Evolutionary conservation across 1,140 invertebrate genomes (phyloP), one percentile per base, ranked within the genome.

Genomic region (Danaus plexippus): DNA sequence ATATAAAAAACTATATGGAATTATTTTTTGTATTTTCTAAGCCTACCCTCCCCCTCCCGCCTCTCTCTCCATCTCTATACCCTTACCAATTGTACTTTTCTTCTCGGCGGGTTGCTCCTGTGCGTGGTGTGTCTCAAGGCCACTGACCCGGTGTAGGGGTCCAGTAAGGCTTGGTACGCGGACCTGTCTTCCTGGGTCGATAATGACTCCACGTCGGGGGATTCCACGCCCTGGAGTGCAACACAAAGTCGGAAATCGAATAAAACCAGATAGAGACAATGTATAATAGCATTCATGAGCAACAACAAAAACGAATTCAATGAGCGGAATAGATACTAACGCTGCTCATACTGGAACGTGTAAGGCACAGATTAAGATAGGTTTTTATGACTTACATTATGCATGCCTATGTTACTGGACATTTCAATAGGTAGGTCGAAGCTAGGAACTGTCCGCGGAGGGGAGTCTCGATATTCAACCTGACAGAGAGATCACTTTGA

Each of bases 351-450:
- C 9, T 22, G 1, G 9, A 12, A 32, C 11, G 2, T 22, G 18
- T 22, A 22, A 22, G 6, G 18, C 2, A 22, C 2, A 22, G 10
- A 43, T n/a, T 42, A 15, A 43, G 42, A 52, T 13, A 43, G 9
- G 9, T 41, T 11, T 40, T 5, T 51, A 50, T 51, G 32, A 74
- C 78, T 79, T 62, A 85, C 81, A 55, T 80, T 73, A 32, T 73
- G 67, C 11, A 70, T 41, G 11, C 62, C 69, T n/a, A 80, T 61
- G 53, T 61, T 78, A 46, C 66, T 83, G 0, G 77, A 76, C 75
- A 83, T 74, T 49, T 85, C 82, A n/a, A 85, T 83, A 0, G 82
- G 82, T 15, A 85, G 57, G 18, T 85, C 74, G 41, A 85, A 85
- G 57, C 78, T 83, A 1, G 82, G 80, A 57, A 75, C 64, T 4